Base-by-base conservation (phyloP, 2,797 vertebrate species). In the Myripristis jacobus region DNA sequence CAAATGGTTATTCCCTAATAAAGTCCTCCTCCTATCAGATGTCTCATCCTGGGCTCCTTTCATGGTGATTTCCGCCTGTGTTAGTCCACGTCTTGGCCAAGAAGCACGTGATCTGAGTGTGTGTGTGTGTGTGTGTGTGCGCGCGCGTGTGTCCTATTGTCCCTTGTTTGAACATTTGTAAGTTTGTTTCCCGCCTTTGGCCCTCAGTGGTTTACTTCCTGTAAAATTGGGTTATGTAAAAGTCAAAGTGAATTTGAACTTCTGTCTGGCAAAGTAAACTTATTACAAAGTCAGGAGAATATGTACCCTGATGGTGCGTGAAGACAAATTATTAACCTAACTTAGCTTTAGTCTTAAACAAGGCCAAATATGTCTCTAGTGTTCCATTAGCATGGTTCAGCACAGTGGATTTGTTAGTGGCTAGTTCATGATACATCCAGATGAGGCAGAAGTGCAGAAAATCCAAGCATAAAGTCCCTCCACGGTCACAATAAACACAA, bases 11-110 rank as follows among this genome's bases (percentile, higher is more conserved):
- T 74, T 55, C 52, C 65, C 70, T 55, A 43, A 61, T 50, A 57
- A 2, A 62, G 46, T 4, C 15, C 36, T 7, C 41, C 27, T 67
- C 63, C 29, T 60, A 1, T 63, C 66, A 10, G 19, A 31, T 57
- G 19, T 48, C 21, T 11, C 44, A 25, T 13, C 48, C 24, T 19
- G 25, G 44, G 31, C n/a, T 80, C 84, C 83, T 77, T 89, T 76
- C 29, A 87, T 83, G 85, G 88, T 27, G 8, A 80, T 60, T 73
- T 90, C 88, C 86, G 52, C 48, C 27, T 13, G 22, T 24, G 13
- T 11, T 43, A 2, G 31, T n/a, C 19, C 38, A 2, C 19, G 13
- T 44, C 43, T 41, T 1, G 0, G 71, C 81, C 65, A 79, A 53
- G 21, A 63, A 57, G 66, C 34, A 75, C 43, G 66, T 22, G 2